Evolutionary conservation across 2,888 invertebrate species (phyloP).

Genomic region (Sipha maydis): DNA sequence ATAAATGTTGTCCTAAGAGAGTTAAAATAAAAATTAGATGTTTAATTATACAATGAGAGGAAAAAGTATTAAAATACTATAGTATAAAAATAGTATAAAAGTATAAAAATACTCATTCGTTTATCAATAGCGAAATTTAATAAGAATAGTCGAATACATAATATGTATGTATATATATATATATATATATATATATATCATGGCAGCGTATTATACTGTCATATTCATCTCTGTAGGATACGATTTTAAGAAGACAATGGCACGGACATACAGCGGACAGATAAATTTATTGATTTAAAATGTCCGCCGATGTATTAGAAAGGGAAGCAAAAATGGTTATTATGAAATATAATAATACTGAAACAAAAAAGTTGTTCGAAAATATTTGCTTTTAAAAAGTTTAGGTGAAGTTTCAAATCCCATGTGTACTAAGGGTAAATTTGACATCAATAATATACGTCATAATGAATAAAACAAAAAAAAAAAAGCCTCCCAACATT

Average conservation of each 20-base stretch:
- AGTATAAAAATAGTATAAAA: too few species aligned
- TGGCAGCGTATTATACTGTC: neutral
- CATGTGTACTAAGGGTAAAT: slow-evolving; percentile 46
- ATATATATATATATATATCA: too few species aligned
- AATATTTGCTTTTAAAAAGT: slow-evolving; percentile 59
- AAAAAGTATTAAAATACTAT: too few species aligned
- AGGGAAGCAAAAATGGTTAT: neutral
- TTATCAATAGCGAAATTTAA: too few species aligned
- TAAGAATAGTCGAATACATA: too few species aligned
- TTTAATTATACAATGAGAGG: too few species aligned
- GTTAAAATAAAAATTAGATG: too few species aligned
- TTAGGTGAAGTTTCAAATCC: slow-evolving; percentile 54
- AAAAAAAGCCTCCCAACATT: slow-evolving; percentile 44
- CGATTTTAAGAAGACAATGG: neutral
- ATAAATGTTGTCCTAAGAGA: too few species aligned
- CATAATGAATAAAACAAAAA: slow-evolving; percentile 41
- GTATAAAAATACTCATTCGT: too few species aligned
- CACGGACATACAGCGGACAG: neutral
- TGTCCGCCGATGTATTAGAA: neutral
- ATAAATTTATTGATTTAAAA: slow-evolving; percentile 15
- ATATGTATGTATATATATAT: too few species aligned
- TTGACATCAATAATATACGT: slow-evolving; percentile 58
- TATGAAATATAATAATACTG: slow-evolving; percentile 8
- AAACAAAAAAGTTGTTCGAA: slow-evolving; percentile 50
- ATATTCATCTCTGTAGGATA: neutral